A percentile compares a stretch with the other conserved stretches of the same genome.
Evolutionary conservation across 2,888 invertebrate species (phyloP).

Genomic region (Drosophila maculinotata): DNA sequence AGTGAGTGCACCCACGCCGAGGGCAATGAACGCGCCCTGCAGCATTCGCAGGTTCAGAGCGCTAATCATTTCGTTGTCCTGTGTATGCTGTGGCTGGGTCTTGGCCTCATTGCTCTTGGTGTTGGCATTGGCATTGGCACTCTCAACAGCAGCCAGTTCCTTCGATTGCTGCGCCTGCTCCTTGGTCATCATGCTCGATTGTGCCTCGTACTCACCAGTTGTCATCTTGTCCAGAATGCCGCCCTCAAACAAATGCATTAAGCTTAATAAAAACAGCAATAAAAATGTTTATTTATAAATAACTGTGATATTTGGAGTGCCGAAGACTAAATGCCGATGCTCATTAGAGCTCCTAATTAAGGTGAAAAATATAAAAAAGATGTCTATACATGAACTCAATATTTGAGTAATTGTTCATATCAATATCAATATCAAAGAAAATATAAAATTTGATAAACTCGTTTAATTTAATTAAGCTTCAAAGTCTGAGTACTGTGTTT

Average conservation of each 20-base stretch:
- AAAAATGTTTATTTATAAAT: no score
- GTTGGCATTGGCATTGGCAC: conserved; percentile 64
- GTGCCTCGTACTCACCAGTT: conserved; percentile 90
- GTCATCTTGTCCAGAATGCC: conserved; percentile 92
- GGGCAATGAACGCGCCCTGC: conserved; percentile 90
- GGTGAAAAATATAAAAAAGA: background rate
- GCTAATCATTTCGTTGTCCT: conserved; percentile 84
- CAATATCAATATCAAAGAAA: no score
- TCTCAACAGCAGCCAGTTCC: conserved; percentile 46
- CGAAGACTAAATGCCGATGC: no score
- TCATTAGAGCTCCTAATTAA: no score
- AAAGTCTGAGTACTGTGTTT: no score
- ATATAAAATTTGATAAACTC: no score
- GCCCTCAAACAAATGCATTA: conserved; percentile 91
- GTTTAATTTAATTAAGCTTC: no score
- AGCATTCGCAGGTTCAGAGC: conserved; percentile 90
- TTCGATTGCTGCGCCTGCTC: conserved; percentile 56
- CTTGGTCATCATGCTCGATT: conserved; percentile 87
- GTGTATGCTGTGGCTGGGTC: conserved; percentile 34
- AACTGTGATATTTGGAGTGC: no score
- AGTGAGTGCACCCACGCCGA: conserved; percentile 88
- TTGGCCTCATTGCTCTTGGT: conserved; percentile 51
- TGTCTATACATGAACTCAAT: no score
- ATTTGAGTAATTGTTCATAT: no score
- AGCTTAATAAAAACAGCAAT: conserved; percentile 83